These are phyloP conservation scores for Polymixis lichenea DNA, from an alignment of 2,888 invertebrate genomes.

Conservation along the genomic window DNA sequence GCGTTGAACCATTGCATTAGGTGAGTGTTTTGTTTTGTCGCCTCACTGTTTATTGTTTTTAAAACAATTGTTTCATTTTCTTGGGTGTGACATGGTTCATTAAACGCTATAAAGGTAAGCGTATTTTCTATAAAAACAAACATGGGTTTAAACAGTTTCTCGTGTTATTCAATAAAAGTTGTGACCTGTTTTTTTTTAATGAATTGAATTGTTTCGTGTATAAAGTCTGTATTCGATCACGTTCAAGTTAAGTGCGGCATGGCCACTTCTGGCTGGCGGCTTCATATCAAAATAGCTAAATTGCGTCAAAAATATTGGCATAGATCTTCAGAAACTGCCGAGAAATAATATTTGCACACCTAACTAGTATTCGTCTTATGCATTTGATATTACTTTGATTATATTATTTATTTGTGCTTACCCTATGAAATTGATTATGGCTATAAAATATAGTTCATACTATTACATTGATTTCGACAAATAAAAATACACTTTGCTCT, in stretches of 20 bases:
- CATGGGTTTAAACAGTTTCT: no score
- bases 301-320: slow-evolving; percentile 54
- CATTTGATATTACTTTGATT: slow-evolving; percentile 38
- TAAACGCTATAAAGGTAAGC: neutral
- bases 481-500: slow-evolving; percentile 56
- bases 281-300: slow-evolving; percentile 36
- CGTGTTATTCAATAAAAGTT: no score
- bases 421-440: slow-evolving; percentile 54
- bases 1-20: slow-evolving; percentile 18
- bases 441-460: slow-evolving; percentile 60
- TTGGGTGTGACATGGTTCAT: slow-evolving; percentile 2
- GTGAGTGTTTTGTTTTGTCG: slow-evolving; percentile 32
- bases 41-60: slow-evolving; percentile 12
- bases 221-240: slow-evolving; percentile 9
- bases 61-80: slow-evolving; percentile 23
- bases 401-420: slow-evolving; percentile 53
- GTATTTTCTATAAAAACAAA: neutral
- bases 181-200: no score
- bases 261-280: neutral
- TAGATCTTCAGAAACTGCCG: slow-evolving; percentile 44
- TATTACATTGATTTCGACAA: slow-evolving; percentile 63
- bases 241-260: slow-evolving; percentile 8
- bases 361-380: slow-evolving; percentile 39
- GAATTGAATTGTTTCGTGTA: no score
- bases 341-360: slow-evolving; percentile 52